These are phyloP conservation scores for Eulemur mongoz DNA, from an alignment of 2,797 vertebrate species.

Conservation along the genomic window DNA sequence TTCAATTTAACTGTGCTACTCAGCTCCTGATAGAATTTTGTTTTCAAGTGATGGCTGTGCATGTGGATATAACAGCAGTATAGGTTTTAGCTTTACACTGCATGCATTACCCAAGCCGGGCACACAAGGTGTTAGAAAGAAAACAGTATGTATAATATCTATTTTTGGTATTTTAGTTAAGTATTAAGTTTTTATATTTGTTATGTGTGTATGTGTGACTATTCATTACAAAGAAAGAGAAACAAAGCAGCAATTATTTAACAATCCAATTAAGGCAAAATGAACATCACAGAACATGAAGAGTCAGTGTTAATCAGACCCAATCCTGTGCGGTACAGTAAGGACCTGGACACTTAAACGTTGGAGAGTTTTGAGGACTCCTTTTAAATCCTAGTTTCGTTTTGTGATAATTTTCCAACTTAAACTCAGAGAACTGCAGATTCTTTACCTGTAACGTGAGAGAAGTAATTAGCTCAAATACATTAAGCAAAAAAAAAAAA, in stretches of 20 bases:
- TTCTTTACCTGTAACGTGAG: neutral
- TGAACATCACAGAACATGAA: neutral
- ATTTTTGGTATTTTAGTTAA: neutral
- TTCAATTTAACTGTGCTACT: constrained; percentile 52
- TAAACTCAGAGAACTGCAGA: neutral
- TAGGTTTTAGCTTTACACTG: neutral
- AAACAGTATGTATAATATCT: neutral
- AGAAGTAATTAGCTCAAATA: neutral
- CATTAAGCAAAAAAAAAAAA: neutral
- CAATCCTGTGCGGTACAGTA: neutral
- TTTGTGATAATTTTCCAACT: neutral
- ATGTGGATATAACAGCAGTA: neutral
- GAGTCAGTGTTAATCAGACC: neutral
- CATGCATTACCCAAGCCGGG: neutral
- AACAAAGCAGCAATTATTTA: neutral
- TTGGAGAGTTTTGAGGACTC: neutral
- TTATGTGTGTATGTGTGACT: neutral
- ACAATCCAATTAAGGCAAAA: neutral
- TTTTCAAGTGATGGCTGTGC: neutral
- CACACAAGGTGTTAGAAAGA: neutral
- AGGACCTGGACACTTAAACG: neutral
- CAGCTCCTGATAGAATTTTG: constrained; percentile 20
- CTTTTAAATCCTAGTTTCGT: neutral
- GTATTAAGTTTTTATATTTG: neutral
- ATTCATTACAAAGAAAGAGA: neutral